phyloP scores from a whole-genome alignment of 2,113 vertebrate species.

The Phaetusa simplex region DNA sequence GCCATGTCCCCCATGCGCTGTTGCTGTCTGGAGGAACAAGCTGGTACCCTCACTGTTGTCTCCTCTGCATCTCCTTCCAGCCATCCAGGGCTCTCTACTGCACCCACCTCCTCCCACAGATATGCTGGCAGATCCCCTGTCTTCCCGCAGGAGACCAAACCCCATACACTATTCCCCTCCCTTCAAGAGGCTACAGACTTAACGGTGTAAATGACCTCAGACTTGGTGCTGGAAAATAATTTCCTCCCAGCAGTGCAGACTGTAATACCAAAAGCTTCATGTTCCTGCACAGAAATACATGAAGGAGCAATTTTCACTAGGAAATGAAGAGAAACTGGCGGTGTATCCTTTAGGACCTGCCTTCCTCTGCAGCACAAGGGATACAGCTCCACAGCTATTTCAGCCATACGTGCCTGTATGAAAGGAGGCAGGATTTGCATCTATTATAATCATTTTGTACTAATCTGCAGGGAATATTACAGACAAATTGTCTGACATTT shows the following conservation, averaged over 20 bases:
- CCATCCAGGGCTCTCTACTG: neutral
- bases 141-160: neutral
- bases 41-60: neutral
- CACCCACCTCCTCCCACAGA: neutral
- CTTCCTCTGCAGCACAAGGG: neutral
- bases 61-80: neutral
- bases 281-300: neutral
- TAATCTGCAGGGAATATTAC: slow-evolving; percentile 50
- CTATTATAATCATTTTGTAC: slow-evolving; percentile 52
- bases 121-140: neutral
- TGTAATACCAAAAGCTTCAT: neutral
- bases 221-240: neutral
- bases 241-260: neutral
- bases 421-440: slow-evolving; percentile 31
- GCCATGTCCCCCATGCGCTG: neutral
- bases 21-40: neutral
- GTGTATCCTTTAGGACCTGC: neutral
- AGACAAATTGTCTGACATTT: slow-evolving; percentile 60
- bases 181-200: neutral
- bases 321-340: neutral
- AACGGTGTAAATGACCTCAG: fast-evolving
- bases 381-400: neutral
- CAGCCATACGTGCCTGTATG: neutral
- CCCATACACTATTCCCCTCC: fast-evolving
- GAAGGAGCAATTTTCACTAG: neutral